Conservation (phyloP, 1,140 invertebrate species). For the Solenopsis invicta region DNA sequence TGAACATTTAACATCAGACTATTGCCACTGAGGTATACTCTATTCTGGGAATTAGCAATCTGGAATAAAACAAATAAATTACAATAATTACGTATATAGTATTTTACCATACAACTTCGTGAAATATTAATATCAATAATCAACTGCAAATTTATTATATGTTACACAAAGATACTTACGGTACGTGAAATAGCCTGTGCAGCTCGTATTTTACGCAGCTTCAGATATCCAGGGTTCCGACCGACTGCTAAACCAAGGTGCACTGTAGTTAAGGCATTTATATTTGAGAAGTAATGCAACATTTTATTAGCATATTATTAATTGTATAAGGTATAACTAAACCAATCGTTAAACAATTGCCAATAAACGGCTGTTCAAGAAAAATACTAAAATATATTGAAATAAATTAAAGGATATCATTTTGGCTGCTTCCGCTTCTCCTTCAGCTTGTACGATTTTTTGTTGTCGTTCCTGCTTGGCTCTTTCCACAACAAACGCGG, state of each 20-base stretch:
- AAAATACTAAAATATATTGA: neutral
- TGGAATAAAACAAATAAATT: constrained; percentile 82
- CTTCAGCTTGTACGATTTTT: constrained; percentile 99
- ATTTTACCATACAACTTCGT: neutral
- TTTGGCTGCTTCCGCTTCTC: constrained; percentile 99
- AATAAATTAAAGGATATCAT: constrained; percentile 94
- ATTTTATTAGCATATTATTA: neutral
- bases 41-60: constrained; percentile 98
- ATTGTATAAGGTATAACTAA: constrained; percentile 6
- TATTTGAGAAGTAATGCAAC: constrained; percentile 3
- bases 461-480: constrained; percentile 99
- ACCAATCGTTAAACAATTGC: neutral
- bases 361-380: no score
- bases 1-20: constrained; percentile 99
- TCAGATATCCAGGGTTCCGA: constrained; percentile 98
- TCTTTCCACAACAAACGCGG: constrained; percentile 98
- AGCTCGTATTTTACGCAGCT: constrained; percentile 98
- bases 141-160: no score
- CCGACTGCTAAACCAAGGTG: constrained; percentile 98
- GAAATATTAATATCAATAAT: constrained; percentile 22
- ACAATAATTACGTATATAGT: constrained; percentile 6
- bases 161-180: constrained; percentile 87
- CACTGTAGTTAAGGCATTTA: constrained; percentile 89
- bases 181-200: constrained; percentile 99
- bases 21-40: constrained; percentile 97